Evolutionary conservation across 2,113 vertebrate species (phyloP).

Genomic region (Nanorana parkeri): DNA sequence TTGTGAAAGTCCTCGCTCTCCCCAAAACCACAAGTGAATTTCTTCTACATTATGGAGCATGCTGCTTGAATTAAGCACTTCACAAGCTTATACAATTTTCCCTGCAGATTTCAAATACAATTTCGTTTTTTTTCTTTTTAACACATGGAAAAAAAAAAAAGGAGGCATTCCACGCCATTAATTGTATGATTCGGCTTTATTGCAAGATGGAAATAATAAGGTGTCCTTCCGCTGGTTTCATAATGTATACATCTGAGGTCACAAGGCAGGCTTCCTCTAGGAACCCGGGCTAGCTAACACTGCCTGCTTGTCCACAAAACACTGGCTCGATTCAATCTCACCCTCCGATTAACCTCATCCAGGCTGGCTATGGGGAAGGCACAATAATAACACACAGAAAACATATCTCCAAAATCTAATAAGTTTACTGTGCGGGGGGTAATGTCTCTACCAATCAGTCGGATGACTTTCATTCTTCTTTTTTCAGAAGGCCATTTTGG

Average conservation of each 20-base stretch:
- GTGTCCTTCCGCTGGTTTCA: slow-evolving; percentile 44
- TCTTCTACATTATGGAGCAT: slow-evolving; percentile 5
- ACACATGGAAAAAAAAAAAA: slow-evolving; percentile 45
- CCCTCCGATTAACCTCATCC: slow-evolving; percentile 25
- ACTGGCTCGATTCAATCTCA: slow-evolving; percentile 24
- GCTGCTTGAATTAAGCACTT: slow-evolving; percentile 46
- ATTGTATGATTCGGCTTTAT: slow-evolving; percentile 41
- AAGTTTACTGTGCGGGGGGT: not conserved
- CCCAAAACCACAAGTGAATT: slow-evolving; percentile 41
- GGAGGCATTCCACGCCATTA: slow-evolving; percentile 20
- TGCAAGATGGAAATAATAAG: slow-evolving; percentile 54
- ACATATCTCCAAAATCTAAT: slow-evolving; percentile 12
- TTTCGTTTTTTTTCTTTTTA: slow-evolving; percentile 30
- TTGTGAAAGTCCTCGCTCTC: slow-evolving; percentile 23
- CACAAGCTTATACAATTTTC: slow-evolving; percentile 30
- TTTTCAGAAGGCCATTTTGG: no score
- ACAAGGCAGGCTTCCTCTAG: slow-evolving; percentile 31
- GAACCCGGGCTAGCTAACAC: slow-evolving; percentile 4
- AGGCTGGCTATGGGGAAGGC: not conserved
- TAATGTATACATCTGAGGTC: slow-evolving; percentile 42
- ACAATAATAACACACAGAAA: slow-evolving; percentile 35
- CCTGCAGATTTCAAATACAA: slow-evolving; percentile 44
- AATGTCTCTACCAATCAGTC: not conserved
- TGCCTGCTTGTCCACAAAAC: slow-evolving; percentile 40
- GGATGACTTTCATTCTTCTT: not conserved